Percentiles rank a stretch among this genome's conserved stretches.
phyloP scores from a whole-genome alignment of 1,140 invertebrate genomes.

The Atta colombica region DNA sequence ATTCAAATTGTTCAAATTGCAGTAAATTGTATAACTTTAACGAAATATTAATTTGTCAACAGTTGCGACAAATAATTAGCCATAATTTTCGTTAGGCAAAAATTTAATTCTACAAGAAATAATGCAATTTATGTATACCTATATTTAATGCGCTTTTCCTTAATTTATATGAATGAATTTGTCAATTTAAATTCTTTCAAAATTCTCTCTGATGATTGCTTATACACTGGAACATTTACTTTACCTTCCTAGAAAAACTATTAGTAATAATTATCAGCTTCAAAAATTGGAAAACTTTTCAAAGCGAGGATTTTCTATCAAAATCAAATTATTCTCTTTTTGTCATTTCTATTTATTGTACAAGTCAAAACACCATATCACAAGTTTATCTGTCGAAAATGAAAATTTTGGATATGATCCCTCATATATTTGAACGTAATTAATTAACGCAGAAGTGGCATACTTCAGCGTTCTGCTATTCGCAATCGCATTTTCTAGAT shows the following conservation, averaged over 20 bases:
- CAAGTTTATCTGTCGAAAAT: neutral
- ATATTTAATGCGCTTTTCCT: too few relatives aligned
- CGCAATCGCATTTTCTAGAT: slow-evolving; percentile 49
- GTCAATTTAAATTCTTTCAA: too few relatives aligned
- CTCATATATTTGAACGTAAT: slow-evolving; percentile 37
- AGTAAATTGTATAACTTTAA: too few relatives aligned
- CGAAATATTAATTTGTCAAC: too few relatives aligned
- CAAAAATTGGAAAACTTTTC: slow-evolving; percentile 75
- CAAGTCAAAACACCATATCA: slow-evolving; percentile 37
- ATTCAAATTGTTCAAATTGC: too few relatives aligned
- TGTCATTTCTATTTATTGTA: slow-evolving; percentile 21
- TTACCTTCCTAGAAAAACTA: neutral
- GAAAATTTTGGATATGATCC: slow-evolving; percentile 35
- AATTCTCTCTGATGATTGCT: too few relatives aligned
- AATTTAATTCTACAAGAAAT: too few relatives aligned
- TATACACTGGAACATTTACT: neutral
- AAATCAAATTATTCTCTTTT: slow-evolving; percentile 55
- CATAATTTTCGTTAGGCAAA: too few relatives aligned
- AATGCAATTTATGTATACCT: too few relatives aligned
- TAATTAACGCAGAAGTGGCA: slow-evolving; percentile 22
- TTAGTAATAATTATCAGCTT: slow-evolving; percentile 63
- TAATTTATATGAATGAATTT: too few relatives aligned
- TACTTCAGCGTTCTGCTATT: neutral
- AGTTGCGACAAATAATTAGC: too few relatives aligned
- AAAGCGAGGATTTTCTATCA: slow-evolving; percentile 48